Evolutionary conservation across 2,113 vertebrate genomes (phyloP).

Genomic region (Lontra canadensis): DNA sequence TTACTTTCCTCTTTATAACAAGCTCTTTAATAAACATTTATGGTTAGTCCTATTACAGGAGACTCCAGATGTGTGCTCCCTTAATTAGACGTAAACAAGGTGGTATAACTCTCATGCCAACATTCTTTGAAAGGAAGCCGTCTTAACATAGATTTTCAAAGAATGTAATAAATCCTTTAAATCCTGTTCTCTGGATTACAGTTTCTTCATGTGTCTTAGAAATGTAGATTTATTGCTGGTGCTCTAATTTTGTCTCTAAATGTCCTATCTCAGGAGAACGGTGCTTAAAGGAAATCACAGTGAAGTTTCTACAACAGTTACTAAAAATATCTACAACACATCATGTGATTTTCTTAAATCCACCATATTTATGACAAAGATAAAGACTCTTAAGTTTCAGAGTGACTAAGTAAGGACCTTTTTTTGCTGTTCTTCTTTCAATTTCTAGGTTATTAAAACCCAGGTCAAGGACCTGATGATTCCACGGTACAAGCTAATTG

Average conservation of each 20-base stretch:
- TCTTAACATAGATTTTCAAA: constrained; percentile 26
- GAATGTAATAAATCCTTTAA: neutral
- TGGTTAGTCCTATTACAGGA: neutral
- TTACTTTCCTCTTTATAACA: neutral
- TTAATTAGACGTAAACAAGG: neutral
- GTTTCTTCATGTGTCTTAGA: neutral
- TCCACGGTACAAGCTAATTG: constrained; percentile 91
- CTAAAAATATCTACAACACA: neutral
- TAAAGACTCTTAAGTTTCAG: neutral
- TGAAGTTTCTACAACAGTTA: neutral
- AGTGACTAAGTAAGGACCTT: neutral
- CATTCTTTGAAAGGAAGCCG: neutral
- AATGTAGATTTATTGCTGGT: neutral
- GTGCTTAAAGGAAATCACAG: neutral
- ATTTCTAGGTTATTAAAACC: constrained; percentile 88
- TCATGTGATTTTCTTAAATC: neutral
- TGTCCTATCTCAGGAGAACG: neutral
- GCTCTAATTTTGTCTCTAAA: neutral
- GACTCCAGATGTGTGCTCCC: neutral
- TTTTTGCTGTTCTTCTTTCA: neutral
- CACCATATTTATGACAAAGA: neutral
- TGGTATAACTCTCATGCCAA: neutral
- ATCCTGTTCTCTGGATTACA: neutral
- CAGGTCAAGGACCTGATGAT: constrained; percentile 90
- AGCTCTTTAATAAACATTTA: constrained; percentile 19